Percentiles rank a stretch among this genome's conserved stretches.
Evolutionary conservation across 2,888 invertebrate genomes (phyloP).

Genomic region (Archaeoteleia sp.): DNA sequence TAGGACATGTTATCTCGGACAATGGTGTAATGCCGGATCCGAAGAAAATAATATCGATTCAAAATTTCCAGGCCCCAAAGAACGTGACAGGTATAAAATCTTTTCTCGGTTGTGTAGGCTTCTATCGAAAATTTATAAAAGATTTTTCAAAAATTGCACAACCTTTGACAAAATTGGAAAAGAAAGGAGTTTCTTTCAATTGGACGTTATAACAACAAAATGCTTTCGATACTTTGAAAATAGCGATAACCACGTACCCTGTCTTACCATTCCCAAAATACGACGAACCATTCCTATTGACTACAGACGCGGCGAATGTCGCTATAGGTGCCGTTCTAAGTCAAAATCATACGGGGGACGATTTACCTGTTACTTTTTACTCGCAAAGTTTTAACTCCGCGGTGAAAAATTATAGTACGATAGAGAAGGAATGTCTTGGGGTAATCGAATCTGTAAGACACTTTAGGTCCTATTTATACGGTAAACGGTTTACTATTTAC

Average conservation of each 20-base stretch:
- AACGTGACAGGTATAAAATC: no score
- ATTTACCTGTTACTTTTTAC: conserved; percentile 38
- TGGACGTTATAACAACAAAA: background rate
- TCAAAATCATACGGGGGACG: conserved; percentile 32
- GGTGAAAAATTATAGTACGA: conserved; percentile 42
- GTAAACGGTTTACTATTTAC: conserved; percentile 17
- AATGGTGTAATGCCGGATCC: no score
- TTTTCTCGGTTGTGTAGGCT: no score
- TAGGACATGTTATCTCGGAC: no score
- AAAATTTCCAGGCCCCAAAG: no score
- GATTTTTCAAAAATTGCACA: conserved; percentile 6
- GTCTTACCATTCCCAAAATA: conserved; percentile 45
- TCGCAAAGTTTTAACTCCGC: conserved; percentile 26
- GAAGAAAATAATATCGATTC: no score
- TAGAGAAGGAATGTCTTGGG: conserved; percentile 44
- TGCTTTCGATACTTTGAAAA: conserved; percentile 19
- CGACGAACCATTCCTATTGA: conserved; percentile 27
- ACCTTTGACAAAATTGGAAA: conserved; percentile 5
- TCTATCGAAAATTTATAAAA: conserved; percentile 3
- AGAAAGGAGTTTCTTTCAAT: background rate
- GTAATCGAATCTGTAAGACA: conserved; percentile 24
- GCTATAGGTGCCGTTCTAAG: conserved; percentile 43
- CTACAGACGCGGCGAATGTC: conserved; percentile 41
- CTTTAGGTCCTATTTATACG: conserved; percentile 39
- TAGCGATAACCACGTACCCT: conserved; percentile 40